Percentiles rank a stretch among this genome's conserved stretches.
Evolutionary conservation across 30 jellyfish, hydroid and myxozoan genomes (phyloP).

Genomic region (Rhopilema esculentum): DNA sequence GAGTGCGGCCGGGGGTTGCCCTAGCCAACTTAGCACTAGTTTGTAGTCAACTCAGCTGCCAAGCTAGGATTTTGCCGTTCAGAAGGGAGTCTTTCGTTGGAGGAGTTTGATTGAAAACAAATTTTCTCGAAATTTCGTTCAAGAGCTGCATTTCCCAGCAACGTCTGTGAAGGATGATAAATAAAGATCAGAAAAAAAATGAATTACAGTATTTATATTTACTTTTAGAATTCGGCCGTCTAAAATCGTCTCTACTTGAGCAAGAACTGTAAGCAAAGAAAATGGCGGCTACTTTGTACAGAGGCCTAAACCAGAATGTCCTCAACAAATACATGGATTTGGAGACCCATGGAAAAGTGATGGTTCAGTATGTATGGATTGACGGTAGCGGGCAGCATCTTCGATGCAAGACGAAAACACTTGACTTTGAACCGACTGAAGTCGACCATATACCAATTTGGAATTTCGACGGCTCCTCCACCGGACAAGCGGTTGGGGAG

Average conservation of each 20-base stretch:
- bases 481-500: conserved; percentile 91
- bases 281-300: conserved; percentile 62
- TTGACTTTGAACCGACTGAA: conserved; percentile 74
- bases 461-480: conserved; percentile 98
- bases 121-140: too few relatives aligned
- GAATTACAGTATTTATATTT: background rate
- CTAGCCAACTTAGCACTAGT: too few relatives aligned
- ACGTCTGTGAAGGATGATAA: too few relatives aligned
- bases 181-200: too few relatives aligned
- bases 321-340: conserved; percentile 91
- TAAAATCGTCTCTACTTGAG: background rate
- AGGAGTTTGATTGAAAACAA: too few relatives aligned
- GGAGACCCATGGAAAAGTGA: conserved; percentile 83
- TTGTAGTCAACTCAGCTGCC: too few relatives aligned
- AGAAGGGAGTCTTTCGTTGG: too few relatives aligned
- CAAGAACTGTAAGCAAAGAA: background rate
- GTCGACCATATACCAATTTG: conserved; percentile 86
- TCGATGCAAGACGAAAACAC: conserved; percentile 92
- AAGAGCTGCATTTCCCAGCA: too few relatives aligned
- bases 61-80: too few relatives aligned
- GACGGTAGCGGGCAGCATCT: conserved; percentile 92
- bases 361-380: conserved; percentile 88
- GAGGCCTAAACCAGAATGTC: conserved; percentile 89
- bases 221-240: background rate
- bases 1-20: too few relatives aligned